These are phyloP conservation scores for Trididemnum miniatum DNA, from an alignment of 23 tunicate genomes.

Conservation along the genomic window DNA sequence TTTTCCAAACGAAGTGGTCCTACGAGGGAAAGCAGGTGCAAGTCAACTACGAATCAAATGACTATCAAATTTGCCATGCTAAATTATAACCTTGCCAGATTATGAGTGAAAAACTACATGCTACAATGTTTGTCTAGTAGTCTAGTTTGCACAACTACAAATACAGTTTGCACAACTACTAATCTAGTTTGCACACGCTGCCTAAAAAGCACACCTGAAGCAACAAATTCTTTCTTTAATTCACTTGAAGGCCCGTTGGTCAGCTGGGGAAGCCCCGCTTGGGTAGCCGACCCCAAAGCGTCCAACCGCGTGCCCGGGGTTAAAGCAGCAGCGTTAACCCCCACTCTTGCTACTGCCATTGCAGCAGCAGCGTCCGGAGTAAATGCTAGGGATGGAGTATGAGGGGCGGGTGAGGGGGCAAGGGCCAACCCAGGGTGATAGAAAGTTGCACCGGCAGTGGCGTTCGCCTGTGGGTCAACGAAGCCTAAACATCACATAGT, in stretches of 20 bases:
- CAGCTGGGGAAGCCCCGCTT: slow-evolving; percentile 24
- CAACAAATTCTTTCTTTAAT: slow-evolving; percentile 59
- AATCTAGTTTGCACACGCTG: neutral
- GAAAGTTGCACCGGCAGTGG: slow-evolving; percentile 48
- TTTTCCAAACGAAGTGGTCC: no score
- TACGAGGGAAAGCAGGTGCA: no score
- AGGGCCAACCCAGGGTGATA: slow-evolving; percentile 54
- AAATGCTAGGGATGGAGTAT: slow-evolving; percentile 27
- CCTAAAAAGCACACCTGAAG: slow-evolving; percentile 45
- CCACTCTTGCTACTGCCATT: slow-evolving; percentile 40
- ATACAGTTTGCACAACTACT: neutral
- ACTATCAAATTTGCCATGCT: no score
- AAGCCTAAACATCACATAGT: slow-evolving; percentile 33
- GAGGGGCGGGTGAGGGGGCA: slow-evolving; percentile 52
- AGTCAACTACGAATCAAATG: no score
- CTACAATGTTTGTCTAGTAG: no score
- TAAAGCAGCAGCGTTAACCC: slow-evolving; percentile 7
- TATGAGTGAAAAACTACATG: no score
- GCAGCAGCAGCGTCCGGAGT: slow-evolving; percentile 46
- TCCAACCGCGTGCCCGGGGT: slow-evolving; percentile 47
- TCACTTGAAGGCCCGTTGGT: slow-evolving; percentile 30
- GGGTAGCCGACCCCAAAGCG: slow-evolving; percentile 41
- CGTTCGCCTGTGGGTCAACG: slow-evolving; percentile 57
- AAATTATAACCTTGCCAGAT: no score
- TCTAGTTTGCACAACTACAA: no score